Percentiles rank a stretch among this genome's conserved stretches.
Evolutionary conservation across 2,113 vertebrate genomes (phyloP).

Genomic region (Marmota monax): DNA sequence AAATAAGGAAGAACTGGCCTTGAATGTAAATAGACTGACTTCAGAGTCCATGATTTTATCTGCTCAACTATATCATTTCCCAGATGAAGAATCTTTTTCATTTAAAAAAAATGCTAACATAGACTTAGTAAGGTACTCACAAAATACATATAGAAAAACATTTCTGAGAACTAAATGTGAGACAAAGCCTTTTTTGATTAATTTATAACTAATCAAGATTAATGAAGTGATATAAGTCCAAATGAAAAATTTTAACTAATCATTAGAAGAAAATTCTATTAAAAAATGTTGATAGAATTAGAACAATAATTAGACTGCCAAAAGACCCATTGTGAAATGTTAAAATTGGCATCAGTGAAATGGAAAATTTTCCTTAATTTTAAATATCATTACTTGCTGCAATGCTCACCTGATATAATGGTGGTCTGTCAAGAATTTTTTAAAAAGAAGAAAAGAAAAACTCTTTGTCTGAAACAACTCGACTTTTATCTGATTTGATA

Average conservation of each 20-base stretch:
- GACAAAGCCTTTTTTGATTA: slow-evolving; percentile 67
- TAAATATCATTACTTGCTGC: slow-evolving; percentile 64
- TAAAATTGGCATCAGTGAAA: slow-evolving; percentile 74
- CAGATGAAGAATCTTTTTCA: neutral
- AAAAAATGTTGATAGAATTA: slow-evolving; percentile 69
- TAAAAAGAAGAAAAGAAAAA: slow-evolving; percentile 7
- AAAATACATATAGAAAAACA: slow-evolving; percentile 44
- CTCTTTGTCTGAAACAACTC: slow-evolving; percentile 62
- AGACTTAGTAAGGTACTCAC: slow-evolving; percentile 42
- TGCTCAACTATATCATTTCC: neutral
- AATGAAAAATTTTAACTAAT: slow-evolving; percentile 72
- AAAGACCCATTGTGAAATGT: slow-evolving; percentile 68
- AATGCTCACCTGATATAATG: slow-evolving; percentile 66
- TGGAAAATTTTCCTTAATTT: slow-evolving; percentile 71
- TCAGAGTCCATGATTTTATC: neutral
- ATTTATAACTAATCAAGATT: slow-evolving; percentile 76
- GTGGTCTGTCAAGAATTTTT: slow-evolving; percentile 65
- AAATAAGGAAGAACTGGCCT: neutral
- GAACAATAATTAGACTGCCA: slow-evolving; percentile 80
- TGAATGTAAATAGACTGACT: neutral
- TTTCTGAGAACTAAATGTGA: slow-evolving; percentile 58
- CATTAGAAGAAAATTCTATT: slow-evolving; percentile 67
- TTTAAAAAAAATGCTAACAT: neutral
- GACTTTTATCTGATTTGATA: slow-evolving; percentile 62
- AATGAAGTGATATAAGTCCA: slow-evolving; percentile 75